Conservation (phyloP, 2,113 vertebrate genomes). For the Struthidea cinerea region DNA sequence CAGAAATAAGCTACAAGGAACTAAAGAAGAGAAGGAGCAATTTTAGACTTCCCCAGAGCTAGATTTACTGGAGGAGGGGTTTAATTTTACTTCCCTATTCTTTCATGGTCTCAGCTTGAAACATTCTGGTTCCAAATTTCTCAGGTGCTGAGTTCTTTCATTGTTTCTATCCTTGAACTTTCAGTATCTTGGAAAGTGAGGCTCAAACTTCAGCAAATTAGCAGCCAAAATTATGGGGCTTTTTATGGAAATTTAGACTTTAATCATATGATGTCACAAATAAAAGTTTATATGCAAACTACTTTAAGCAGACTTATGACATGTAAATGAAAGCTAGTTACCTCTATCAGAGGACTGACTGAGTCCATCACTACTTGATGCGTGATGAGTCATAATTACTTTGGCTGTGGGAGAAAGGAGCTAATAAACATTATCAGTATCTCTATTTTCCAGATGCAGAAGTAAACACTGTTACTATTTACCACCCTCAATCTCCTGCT, state of each 20-base stretch:
- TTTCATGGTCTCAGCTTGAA: neutral
- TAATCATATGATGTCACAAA: neutral
- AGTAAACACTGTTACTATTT: neutral
- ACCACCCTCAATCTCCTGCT: neutral
- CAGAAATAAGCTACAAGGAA: constrained; percentile 15
- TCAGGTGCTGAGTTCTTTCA: neutral
- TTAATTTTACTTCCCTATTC: neutral
- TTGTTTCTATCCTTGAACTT: neutral
- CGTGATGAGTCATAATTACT: neutral
- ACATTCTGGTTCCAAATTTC: neutral
- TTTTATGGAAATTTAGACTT: neutral
- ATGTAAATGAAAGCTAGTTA: neutral
- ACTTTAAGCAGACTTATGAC: neutral
- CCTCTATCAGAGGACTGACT: neutral
- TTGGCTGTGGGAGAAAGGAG: neutral
- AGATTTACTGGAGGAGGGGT: neutral
- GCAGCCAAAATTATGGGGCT: neutral
- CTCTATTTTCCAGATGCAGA: neutral
- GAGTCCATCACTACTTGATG: neutral
- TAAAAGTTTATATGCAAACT: neutral
- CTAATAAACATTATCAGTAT: neutral
- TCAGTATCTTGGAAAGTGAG: neutral
- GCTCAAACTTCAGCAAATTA: neutral
- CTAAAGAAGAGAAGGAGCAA: neutral
- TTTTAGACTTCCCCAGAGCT: constrained; percentile 12